Base-by-base conservation (phyloP, 2,888 invertebrate species). In the Phortica magna region DNA sequence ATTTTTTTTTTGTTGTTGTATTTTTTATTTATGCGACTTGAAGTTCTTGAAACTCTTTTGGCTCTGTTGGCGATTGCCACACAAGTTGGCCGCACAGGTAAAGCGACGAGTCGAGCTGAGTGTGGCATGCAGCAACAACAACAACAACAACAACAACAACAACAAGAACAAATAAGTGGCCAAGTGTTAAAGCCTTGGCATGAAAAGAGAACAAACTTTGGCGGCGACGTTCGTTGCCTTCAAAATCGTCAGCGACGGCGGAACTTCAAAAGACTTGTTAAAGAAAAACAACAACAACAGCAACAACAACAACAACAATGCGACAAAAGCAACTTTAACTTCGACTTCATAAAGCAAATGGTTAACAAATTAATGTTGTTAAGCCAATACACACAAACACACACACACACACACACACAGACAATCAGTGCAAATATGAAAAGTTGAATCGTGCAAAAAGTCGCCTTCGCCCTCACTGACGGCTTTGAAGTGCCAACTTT, bases 51-150 rank as follows among this genome's bases (percentile, higher is more conserved):
- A 31, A 31, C 31, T 48, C 48, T 48, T 48, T 48, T 48, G 10
- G 48, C 48, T 48, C 48, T 48, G 48, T 14, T 48, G 48, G 48
- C 48, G 48, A 14, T 48, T 67, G 67, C 67, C 67, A 67, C 67
- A 67, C 67, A 67, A 67, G 67, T 67, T 67, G 67, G 67, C 31
- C 42, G 14, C 39, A 9, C 67, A 67, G 67, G 67, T 67, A 67
- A 42, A 59, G 14, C 59, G 19, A 7, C 31, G 31, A 31, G 3
- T 31, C 31, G 31, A 59, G 19, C 7, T 9, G n/a, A 59, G 19
- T 17, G 59, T n/a, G 19, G 17, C 59, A 59, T 48, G 9, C 59
- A 59, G 17, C 59, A n/a, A 59, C 42, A 67, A 42, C 41, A 67
- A 67, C 41, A 67, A 67, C 41, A 67, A 67, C 14, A 12, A 67